phyloP scores from a whole-genome alignment of 2,797 vertebrate genomes.

The Spheniscus humboldti region DNA sequence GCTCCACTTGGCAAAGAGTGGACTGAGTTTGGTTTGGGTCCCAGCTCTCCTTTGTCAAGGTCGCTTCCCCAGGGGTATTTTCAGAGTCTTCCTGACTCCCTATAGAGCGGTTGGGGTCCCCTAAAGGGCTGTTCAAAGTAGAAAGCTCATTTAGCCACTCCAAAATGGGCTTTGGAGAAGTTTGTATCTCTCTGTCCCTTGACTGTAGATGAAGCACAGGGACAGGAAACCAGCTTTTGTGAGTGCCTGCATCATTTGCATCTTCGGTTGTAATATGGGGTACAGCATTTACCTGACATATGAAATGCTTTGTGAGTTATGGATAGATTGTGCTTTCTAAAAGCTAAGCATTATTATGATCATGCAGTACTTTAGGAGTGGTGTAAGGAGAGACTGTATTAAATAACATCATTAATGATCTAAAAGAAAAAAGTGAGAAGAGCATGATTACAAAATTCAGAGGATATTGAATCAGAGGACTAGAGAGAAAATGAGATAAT shows the following conservation, averaged over 20 bases:
- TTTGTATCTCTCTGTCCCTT: not conserved
- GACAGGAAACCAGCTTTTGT: not conserved
- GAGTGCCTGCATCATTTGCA: not conserved
- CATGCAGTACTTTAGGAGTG: slow-evolving; percentile 7
- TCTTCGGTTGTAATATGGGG: not conserved
- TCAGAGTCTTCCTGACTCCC: not conserved
- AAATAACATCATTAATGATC: slow-evolving; percentile 53
- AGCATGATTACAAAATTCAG: slow-evolving; percentile 52
- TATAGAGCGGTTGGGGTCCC: not conserved
- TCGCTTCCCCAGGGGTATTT: not conserved
- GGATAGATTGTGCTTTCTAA: not conserved
- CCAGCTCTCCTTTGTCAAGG: not conserved
- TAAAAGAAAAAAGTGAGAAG: slow-evolving; percentile 41
- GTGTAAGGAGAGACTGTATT: slow-evolving; percentile 5
- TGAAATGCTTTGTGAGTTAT: slow-evolving; percentile 22
- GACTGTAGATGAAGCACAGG: not conserved
- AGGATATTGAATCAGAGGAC: slow-evolving; percentile 58
- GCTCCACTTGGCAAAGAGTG: not conserved
- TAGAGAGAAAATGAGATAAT: slow-evolving; percentile 61
- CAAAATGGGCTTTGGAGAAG: not conserved
- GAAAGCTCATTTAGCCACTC: not conserved
- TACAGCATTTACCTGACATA: slow-evolving; percentile 19
- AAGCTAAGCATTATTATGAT: slow-evolving; percentile 34
- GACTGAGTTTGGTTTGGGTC: accelerated
- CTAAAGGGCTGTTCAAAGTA: not conserved